Base-by-base conservation (phyloP, 2,797 vertebrate species). In the Philypnodon macrostomus region DNA sequence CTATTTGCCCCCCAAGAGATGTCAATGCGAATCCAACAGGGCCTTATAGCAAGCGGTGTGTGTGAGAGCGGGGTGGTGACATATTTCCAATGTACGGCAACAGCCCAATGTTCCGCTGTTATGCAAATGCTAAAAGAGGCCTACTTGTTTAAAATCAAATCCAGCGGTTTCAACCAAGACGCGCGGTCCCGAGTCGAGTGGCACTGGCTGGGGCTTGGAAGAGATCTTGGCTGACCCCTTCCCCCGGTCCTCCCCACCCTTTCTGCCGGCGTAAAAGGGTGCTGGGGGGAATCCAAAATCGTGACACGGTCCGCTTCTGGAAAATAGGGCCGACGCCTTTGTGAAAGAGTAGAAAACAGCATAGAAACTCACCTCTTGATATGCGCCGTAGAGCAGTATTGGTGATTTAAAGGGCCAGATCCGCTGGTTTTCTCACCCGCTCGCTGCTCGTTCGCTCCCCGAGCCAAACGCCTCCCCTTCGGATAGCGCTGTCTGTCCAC, bases 331-430 rank as follows among this genome's bases (percentile, higher is more conserved):
- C 42, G 63, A 74, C 62, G 56, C 66, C 62, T 47, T 47, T 46
- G 65, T 15, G 68, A 17, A 63, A 57, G 5, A 37, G 39, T 29
- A 65, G 51, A 47, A 51, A 75, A 81, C 73, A 73, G 32, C 61
- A 11, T 39, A 41, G 46, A 80, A 79, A 88, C 87, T 90, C 84
- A 90, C 87, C 87, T 89, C 81, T 46, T 81, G 84, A 81, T 65
- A 80, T 78, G 82, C 41, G 26, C 41, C 26, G 41, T 33, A 15
- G 26, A 30, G 15, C 76, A 63, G 80, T 62, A 73, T 84, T 75
- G 75, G 75, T 72, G 76, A 87, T 87, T 90, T 89, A 89, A 90
- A 89, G 88, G 87, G 88, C 76, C 88, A 87, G 85, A 79, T 85
- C 79, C 75, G 82, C 70, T 75, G 74, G 37, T 83, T 82, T 57